Base-by-base conservation (phyloP, 2,888 invertebrate species). In the Oxyteleia sp. region DNA sequence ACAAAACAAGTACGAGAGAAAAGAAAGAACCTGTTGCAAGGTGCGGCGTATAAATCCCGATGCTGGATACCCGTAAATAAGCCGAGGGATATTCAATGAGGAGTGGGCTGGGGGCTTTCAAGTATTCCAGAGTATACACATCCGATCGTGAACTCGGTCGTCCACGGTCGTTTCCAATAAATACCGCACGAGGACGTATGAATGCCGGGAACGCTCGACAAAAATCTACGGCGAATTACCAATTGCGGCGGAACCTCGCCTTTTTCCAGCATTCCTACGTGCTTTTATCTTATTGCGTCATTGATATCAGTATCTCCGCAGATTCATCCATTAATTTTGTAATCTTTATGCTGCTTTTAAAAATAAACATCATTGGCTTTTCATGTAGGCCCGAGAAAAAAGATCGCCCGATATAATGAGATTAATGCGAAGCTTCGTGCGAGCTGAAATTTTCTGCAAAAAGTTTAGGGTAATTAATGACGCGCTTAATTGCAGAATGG, bases 81-180 rank as follows among this genome's bases (percentile, higher is more conserved):
- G 89, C 86, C 86, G 85, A 59, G 83, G 90, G 91, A 92, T 92
- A 92, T 92, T 90, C 91, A 91, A 91, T 90, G 90, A 88, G 90
- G 85, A 86, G 84, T 80, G 83, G 53, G 82, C 53, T 53, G 82
- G 85, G 82, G 85, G 66, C 80, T 84, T 79, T 84, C 80, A 84
- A 84, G 80, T 84, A 84, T 84, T 80, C 80, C 84, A 75, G 76
- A 84, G 84, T 84, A 35, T 72, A 80, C 80, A 80, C 79, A 79
- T 84, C 74, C 84, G 80, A 84, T 84, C 76, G 84, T 80, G 84
- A 84, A 84, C 84, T 80, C 84, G 84, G 75, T 80, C 80, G 84
- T 84, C 84, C 71, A 64, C 80, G 80, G 64, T 83, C 85, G 86
- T 90, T 90, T 90, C 90, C 91, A 89, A 92, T 92, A 91, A 92